Evolutionary conservation across 2,797 vertebrate genomes (phyloP).

Genomic region (Danio kyathit): DNA sequence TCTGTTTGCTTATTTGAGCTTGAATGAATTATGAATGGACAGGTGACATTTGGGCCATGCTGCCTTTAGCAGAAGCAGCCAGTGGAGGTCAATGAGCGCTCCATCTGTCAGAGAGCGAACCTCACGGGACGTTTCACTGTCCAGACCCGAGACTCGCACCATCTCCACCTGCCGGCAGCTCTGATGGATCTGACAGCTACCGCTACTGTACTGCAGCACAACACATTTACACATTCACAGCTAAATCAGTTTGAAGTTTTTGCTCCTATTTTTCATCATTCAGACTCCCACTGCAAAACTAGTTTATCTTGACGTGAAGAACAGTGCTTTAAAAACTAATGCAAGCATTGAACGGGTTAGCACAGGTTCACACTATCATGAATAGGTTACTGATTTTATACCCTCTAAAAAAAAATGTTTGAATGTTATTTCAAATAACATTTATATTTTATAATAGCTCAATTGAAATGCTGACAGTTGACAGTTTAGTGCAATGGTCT

Average conservation of each 20-base stretch:
- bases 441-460: too few species aligned
- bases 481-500: too few species aligned
- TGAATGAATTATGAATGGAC: conserved; percentile 45
- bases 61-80: conserved; percentile 33
- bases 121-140: conserved; percentile 32
- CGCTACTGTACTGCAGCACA: conserved; percentile 3
- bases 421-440: too few species aligned
- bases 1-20: neutral
- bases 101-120: conserved; percentile 29
- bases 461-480: too few species aligned
- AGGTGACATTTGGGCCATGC: conserved; percentile 37
- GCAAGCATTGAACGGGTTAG: neutral
- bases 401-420: too few species aligned
- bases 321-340: neutral
- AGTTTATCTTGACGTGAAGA: neutral
- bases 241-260: conserved; percentile 21
- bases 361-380: neutral
- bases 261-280: conserved; percentile 10
- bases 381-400: neutral
- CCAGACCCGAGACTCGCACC: conserved; percentile 8
- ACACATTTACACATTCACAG: conserved; percentile 15
- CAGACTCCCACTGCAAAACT: neutral
- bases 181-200: conserved; percentile 40
- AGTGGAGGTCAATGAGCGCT: conserved; percentile 33
- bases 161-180: conserved; percentile 38